These are phyloP conservation scores for Polymixis lichenea DNA, from an alignment of 2,888 invertebrate species.

Conservation along the genomic window DNA sequence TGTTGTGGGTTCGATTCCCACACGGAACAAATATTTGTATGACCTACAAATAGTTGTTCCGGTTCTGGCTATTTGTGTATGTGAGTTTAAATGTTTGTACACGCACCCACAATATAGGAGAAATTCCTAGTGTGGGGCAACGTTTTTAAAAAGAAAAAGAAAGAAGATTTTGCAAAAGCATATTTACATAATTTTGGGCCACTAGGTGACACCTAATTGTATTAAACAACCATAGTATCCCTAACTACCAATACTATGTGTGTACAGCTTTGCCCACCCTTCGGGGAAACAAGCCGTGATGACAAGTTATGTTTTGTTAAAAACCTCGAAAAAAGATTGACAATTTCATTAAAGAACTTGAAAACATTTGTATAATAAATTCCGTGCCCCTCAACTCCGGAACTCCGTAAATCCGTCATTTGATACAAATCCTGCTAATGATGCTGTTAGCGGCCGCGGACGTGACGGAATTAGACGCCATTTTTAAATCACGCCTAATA, in stretches of 20 bases:
- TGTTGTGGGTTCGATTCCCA: too few species aligned
- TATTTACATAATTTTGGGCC: too few species aligned
- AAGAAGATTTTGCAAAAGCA: too few species aligned
- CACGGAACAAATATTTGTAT: too few species aligned
- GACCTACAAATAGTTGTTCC: too few species aligned
- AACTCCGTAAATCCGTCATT: slow-evolving; percentile 55
- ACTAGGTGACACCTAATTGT: too few species aligned
- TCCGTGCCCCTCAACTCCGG: slow-evolving; percentile 24
- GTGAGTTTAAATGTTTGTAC: too few species aligned
- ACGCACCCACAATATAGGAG: too few species aligned
- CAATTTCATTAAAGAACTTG: slow-evolving; percentile 20
- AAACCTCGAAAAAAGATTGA: slow-evolving; percentile 9
- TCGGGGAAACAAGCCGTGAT: neutral
- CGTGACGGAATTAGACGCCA: slow-evolving; percentile 52
- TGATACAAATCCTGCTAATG: slow-evolving; percentile 59
- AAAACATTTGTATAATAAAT: slow-evolving; percentile 39
- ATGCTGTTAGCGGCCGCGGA: slow-evolving; percentile 48
- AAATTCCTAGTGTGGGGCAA: too few species aligned
- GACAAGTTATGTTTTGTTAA: neutral
- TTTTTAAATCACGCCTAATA: slow-evolving; percentile 38
- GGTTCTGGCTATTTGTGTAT: too few species aligned
- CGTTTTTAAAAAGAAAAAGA: too few species aligned
- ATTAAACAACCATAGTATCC: neutral
- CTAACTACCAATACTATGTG: neutral
- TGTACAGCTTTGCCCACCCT: neutral